Percentiles rank a stretch among this genome's conserved stretches.
These are phyloP conservation scores for Umimayanthus kanabou DNA, from an alignment of 92 coral and sea anemone species.

Conservation along the genomic window DNA sequence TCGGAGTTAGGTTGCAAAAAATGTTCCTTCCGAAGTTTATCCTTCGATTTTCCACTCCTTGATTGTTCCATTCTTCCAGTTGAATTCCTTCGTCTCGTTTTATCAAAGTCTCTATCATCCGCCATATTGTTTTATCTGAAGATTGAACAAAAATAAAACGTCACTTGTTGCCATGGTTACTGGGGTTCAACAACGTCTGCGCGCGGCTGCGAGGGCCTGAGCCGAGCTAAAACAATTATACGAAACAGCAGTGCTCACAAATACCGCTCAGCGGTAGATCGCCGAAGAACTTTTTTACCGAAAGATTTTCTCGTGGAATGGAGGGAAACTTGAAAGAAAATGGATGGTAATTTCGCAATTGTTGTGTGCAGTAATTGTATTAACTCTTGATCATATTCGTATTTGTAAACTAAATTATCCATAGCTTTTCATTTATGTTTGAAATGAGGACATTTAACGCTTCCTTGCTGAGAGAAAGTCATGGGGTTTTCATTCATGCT, in stretches of 20 bases:
- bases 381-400: constrained; percentile 20
- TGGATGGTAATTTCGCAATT: constrained; percentile 76
- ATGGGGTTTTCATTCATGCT: constrained; percentile 29
- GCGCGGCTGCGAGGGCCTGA: constrained; percentile 6
- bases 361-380: not conserved
- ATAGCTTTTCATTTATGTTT: constrained; percentile 12
- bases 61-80: constrained; percentile 48
- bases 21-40: constrained; percentile 82
- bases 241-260: constrained; percentile 12
- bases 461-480: constrained; percentile 43
- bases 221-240: not conserved
- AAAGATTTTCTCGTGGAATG: constrained; percentile 98
- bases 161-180: constrained; percentile 33
- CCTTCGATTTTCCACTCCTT: constrained; percentile 49
- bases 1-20: constrained; percentile 93
- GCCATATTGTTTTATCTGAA: constrained; percentile 60
- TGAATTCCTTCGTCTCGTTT: constrained; percentile 39
- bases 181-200: not conserved
- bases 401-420: constrained; percentile 16
- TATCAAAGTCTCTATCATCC: constrained; percentile 17
- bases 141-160: constrained; percentile 16
- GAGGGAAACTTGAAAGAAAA: constrained; percentile 94
- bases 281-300: constrained; percentile 49
- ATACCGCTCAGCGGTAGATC: constrained; percentile 31
- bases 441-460: constrained; percentile 34